Evolutionary conservation across 30 jellyfish, hydroid and myxozoan genomes (phyloP).

Genomic region (Cassiopea xamachana): DNA sequence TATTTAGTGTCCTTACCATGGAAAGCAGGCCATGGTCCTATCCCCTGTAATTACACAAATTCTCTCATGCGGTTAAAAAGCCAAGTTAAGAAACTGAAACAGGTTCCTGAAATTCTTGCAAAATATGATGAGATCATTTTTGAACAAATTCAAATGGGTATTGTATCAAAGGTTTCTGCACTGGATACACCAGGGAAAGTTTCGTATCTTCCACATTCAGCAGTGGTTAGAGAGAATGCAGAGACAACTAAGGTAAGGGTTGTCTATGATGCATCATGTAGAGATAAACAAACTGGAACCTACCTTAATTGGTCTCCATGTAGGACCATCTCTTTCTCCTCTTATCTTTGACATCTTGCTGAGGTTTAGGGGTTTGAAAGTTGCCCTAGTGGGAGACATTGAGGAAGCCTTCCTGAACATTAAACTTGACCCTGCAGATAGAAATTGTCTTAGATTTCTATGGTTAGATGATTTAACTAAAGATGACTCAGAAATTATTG

Average conservation of each 20-base stretch:
- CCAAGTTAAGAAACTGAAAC: conserved; percentile 2
- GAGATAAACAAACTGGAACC: not conserved
- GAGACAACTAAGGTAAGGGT: not conserved
- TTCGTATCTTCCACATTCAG: conserved; percentile 46
- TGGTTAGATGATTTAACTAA: not conserved
- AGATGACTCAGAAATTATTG: not conserved
- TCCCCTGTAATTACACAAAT: conserved; percentile 5
- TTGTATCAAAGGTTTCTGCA: not conserved
- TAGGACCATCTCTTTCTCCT: conserved; percentile 26
- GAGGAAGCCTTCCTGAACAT: conserved; percentile 19
- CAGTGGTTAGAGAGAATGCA: conserved; percentile 1
- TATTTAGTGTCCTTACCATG: conserved; percentile 62
- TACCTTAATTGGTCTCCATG: conserved; percentile 26
- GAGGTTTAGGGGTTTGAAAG: not conserved
- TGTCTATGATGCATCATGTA: conserved; percentile 1
- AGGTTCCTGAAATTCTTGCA: conserved; percentile 3
- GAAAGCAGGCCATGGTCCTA: conserved; percentile 68
- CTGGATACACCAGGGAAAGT: conserved; percentile 8
- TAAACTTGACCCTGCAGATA: not conserved
- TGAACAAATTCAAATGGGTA: conserved; percentile 1
- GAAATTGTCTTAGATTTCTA: not conserved
- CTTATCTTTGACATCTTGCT: conserved; percentile 15
- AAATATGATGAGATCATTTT: not conserved
- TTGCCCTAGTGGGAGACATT: conserved; percentile 21
- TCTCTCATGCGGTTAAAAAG: conserved; percentile 7